phyloP scores from a whole-genome alignment of 2,113 vertebrate genomes.

The Choloepus hoffmanni region DNA sequence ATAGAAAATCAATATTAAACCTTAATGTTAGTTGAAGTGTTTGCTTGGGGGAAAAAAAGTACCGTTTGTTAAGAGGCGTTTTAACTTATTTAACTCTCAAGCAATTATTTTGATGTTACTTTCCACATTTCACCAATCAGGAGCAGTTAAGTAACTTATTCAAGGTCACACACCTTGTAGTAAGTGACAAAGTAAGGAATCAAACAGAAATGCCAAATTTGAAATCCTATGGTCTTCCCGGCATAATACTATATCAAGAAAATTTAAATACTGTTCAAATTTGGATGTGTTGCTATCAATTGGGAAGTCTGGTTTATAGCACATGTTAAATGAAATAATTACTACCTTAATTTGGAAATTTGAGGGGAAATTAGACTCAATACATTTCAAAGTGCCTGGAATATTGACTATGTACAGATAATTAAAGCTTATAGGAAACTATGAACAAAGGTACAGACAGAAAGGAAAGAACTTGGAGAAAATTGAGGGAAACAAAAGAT shows the following conservation, averaged over 20 bases:
- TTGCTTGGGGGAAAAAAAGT: not conserved
- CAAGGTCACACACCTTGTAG: not conserved
- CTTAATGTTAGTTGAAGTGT: slow-evolving; percentile 43
- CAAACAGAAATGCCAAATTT: not conserved
- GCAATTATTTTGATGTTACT: not conserved
- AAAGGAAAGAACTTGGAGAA: not conserved
- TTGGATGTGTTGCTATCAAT: not conserved
- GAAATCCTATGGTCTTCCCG: slow-evolving; percentile 4
- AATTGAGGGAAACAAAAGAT: not conserved
- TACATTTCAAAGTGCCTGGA: not conserved
- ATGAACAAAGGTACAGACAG: not conserved
- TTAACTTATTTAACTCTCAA: slow-evolving; percentile 50
- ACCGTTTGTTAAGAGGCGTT: not conserved
- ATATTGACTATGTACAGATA: not conserved
- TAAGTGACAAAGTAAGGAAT: not conserved
- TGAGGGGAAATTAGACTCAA: not conserved
- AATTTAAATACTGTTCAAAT: not conserved
- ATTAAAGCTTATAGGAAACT: slow-evolving; percentile 30
- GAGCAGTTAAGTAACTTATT: not conserved
- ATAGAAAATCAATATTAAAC: slow-evolving; percentile 23
- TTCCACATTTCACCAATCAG: not conserved
- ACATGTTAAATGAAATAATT: slow-evolving; percentile 18
- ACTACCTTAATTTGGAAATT: slow-evolving; percentile 18
- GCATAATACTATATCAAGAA: not conserved
- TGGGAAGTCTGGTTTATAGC: not conserved